Evolutionary conservation across 2,888 invertebrate species (phyloP), one percentile per base, ranked within the genome.

Genomic region (Caenorhabditis macrosperma): DNA sequence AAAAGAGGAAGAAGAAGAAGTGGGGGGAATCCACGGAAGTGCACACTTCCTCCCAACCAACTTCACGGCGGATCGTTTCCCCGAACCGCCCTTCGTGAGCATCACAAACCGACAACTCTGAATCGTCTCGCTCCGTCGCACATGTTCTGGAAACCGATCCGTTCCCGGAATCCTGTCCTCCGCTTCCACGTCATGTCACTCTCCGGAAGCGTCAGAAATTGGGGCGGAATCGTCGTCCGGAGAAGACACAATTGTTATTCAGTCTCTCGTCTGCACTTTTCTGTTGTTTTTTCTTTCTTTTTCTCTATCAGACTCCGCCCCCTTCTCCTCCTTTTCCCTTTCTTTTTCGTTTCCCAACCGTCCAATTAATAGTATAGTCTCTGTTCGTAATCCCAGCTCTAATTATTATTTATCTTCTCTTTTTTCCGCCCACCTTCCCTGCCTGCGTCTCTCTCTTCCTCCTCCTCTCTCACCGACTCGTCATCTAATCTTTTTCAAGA

Each of bases 91-190:
- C n/a, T n/a, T n/a, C n/a, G n/a, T n/a, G 15, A 12, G 38, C 38
- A 38, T 38, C 38, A 15, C 7, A 38, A 38, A 38, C 24, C 33
- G 48, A 63, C 22, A 22, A 48, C n/a, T n/a, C n/a, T n/a, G n/a
- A 5, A 9, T 38, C 38, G 38, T 38, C 15, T 38, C 38, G 38
- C 38, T 38, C 12, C 38, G 33, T 33, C 33, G 33, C 33, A 33
- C 33, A 33, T 33, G 6, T 33, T 33, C 33, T 33, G 33, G 33
- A 33, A 33, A 33, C 5, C 33, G 33, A 33, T 33, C 33, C n/a
- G n/a, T n/a, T n/a, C n/a, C n/a, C n/a, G n/a, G n/a, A n/a, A 41
- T 50, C 33, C 28, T 71, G 30, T 69, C 20, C 69, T 52, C 48
- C 38, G 15, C 50, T 22, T 41, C 52, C 15, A 22, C 17, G 61